These are phyloP conservation scores for Bufotes viridis DNA, from an alignment of 2,797 vertebrate genomes.

Conservation along the genomic window DNA sequence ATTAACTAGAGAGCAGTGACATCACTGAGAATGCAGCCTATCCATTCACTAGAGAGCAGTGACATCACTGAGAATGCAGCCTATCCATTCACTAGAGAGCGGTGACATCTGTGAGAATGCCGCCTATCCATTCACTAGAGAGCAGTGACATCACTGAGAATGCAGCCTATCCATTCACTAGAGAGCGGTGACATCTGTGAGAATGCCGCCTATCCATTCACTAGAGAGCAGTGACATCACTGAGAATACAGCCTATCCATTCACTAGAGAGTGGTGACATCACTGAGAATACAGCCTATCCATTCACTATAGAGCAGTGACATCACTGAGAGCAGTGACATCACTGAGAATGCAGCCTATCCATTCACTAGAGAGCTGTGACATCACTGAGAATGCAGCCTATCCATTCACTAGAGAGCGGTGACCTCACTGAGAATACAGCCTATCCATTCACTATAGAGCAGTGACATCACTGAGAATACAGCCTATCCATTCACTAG, in stretches of 20 bases:
- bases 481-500: neutral
- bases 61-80: neutral
- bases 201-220: neutral
- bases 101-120: neutral
- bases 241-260: neutral
- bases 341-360: neutral
- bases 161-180: neutral
- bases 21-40: neutral
- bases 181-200: neutral
- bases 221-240: neutral
- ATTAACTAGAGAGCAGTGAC: neutral
- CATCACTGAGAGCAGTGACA: neutral
- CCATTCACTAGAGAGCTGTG: neutral
- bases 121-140: neutral
- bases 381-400: neutral
- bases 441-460: neutral
- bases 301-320: neutral
- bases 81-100: neutral
- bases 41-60: neutral
- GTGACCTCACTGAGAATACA: neutral
- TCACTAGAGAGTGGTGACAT: neutral
- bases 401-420: neutral
- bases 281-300: neutral
- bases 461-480: neutral
- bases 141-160: neutral